Percentiles rank a stretch among this genome's conserved stretches.
These are phyloP conservation scores for Sympetrum striolatum DNA, from an alignment of 2,888 invertebrate species.

Conservation along the genomic window DNA sequence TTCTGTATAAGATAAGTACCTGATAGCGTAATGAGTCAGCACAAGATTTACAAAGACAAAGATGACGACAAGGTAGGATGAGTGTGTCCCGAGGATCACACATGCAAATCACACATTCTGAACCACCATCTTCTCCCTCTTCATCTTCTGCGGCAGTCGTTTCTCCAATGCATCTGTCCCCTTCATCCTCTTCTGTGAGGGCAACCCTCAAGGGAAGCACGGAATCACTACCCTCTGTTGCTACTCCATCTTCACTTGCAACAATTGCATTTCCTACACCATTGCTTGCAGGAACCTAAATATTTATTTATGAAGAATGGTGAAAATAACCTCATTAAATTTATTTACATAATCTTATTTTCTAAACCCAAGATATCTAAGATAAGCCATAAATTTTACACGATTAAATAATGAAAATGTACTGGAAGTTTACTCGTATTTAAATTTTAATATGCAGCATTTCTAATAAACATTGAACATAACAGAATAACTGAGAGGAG, in stretches of 20 bases:
- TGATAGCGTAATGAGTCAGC: slow-evolving; percentile 96
- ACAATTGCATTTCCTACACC: background rate
- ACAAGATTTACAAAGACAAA: slow-evolving; percentile 96
- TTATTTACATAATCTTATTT: no score
- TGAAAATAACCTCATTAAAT: background rate
- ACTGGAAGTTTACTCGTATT: no score
- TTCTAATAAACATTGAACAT: no score
- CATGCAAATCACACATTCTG: slow-evolving; percentile 99
- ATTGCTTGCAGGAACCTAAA: background rate
- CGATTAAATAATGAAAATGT: no score
- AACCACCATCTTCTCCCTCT: slow-evolving; percentile 91
- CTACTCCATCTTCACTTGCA: background rate
- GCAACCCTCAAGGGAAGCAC: background rate
- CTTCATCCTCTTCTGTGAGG: background rate
- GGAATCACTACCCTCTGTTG: background rate
- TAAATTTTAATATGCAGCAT: no score
- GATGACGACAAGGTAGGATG: slow-evolving; percentile 94
- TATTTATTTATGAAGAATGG: background rate
- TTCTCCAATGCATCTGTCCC: background rate
- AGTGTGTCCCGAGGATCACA: slow-evolving; percentile 96
- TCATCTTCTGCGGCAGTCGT: slow-evolving; percentile 70
- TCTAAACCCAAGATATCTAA: no score
- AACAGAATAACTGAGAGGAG: no score
- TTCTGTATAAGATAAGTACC: slow-evolving; percentile 46
- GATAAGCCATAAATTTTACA: no score